Conservation (phyloP, 1,140 invertebrate species). For the Hydropsyche tenuis region DNA sequence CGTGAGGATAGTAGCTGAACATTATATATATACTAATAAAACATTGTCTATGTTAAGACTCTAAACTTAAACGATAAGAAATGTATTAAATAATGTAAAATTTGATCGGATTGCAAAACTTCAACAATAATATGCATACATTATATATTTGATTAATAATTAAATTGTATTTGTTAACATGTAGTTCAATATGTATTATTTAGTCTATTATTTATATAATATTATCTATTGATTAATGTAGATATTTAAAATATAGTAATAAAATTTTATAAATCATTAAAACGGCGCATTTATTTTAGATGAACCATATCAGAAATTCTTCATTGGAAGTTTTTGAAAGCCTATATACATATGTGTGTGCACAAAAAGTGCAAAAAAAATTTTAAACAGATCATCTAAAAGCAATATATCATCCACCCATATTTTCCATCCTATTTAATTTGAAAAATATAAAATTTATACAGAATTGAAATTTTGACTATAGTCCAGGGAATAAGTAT, state of each 20-base stretch:
- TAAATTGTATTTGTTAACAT: constrained; percentile 22
- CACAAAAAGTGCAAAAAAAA: too few relatives aligned
- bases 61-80: background rate
- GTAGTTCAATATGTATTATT: constrained; percentile 24
- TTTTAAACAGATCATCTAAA: too few relatives aligned
- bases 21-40: background rate
- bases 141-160: background rate
- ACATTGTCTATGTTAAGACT: background rate
- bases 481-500: too few relatives aligned
- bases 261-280: constrained; percentile 36
- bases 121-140: background rate
- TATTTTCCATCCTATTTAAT: too few relatives aligned
- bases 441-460: too few relatives aligned
- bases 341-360: too few relatives aligned
- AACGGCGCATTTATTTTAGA: background rate
- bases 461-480: too few relatives aligned
- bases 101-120: background rate
- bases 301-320: too few relatives aligned
- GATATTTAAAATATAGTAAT: constrained; percentile 36
- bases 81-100: background rate
- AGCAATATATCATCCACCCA: too few relatives aligned
- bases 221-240: constrained; percentile 20
- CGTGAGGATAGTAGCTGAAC: background rate
- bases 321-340: too few relatives aligned
- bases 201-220: constrained; percentile 27